These are phyloP conservation scores for Schizopygopsis pylzovi DNA, from an alignment of 2,797 vertebrate genomes.

Conservation along the genomic window DNA sequence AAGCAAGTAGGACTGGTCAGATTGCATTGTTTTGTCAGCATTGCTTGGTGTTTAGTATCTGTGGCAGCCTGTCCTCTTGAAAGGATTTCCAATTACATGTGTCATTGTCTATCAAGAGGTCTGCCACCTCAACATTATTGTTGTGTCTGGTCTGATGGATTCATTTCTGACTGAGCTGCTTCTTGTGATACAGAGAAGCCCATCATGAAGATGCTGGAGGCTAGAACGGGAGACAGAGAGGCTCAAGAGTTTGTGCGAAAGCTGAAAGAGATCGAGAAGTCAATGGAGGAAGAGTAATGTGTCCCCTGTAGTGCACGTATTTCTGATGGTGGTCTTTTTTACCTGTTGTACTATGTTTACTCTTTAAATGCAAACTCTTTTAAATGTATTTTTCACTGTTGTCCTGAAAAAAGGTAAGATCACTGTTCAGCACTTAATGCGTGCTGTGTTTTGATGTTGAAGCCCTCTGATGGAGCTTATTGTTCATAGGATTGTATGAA, in stretches of 20 bases:
- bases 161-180: conserved; percentile 61
- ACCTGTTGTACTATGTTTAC: conserved; percentile 79
- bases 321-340: conserved; percentile 80
- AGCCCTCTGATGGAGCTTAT: conserved; percentile 60
- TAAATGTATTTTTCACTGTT: conserved; percentile 74
- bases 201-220: conserved; percentile 89
- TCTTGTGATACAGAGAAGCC: conserved; percentile 81
- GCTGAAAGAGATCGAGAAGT: conserved; percentile 90
- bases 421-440: conserved; percentile 65
- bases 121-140: conserved; percentile 67
- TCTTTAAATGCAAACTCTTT: conserved; percentile 64
- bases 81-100: conserved; percentile 65
- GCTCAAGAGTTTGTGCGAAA: conserved; percentile 91
- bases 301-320: conserved; percentile 63
- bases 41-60: not conserved
- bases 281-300: conserved; percentile 85
- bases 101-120: conserved; percentile 61
- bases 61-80: conserved; percentile 32
- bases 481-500: conserved; percentile 68
- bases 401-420: conserved; percentile 66
- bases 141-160: conserved; percentile 63
- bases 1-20: not conserved
- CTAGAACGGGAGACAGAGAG: conserved; percentile 82
- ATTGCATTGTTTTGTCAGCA: conserved; percentile 24
- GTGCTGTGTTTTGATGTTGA: conserved; percentile 76